Base-by-base conservation (phyloP, 2,113 vertebrate species). In the Ceyx melanurus region DNA sequence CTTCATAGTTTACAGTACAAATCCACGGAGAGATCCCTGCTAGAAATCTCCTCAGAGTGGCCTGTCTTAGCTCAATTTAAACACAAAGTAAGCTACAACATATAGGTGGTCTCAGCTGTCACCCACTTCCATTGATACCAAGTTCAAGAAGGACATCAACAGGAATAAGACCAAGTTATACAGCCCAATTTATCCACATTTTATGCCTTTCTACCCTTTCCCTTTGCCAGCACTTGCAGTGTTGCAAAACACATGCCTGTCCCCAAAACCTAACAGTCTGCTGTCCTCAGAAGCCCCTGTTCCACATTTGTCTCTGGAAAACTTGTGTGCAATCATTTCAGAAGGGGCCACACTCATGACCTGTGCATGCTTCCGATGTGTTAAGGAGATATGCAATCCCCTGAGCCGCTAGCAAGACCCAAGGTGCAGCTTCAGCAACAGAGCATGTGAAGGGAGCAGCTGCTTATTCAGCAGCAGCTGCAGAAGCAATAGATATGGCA, bases 381-480 rank as follows among this genome's bases (percentile, higher is more conserved):
- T n/a, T 83, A 42, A 66, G 88, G 67, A 86, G 68, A 74, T 76
- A 15, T 29, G 42, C 3, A 3, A 61, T 74, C 80, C 93, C 73
- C 79, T 79, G 82, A 94, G 93, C 93, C 10, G 12, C 72, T 51
- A 82, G 76, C 48, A 2, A 91, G 40, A 31, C 86, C 82, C 2
- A 8, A 89, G 79, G 86, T 92, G 76, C 88, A 89, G 58, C 77
- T 88, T 88, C 79, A 82, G 45, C 73, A 92, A 33, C 31, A 45
- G 79, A 95, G 66, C 88, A 91, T 77, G 76, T 28, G 43, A 88
- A 75, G 76, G 80, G 64, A 96, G 82, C 93, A 96, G 93, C 91
- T 97, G 94, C 68, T 93, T 58, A n/a, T 54, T 57, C 66, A 84
- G 82, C 76, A 82, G 90, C 96, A 95, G 94, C 91, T 97, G 94